Percentiles rank a stretch among this genome's conserved stretches.
Evolutionary conservation across 2,797 vertebrate species (phyloP).

Genomic region (Bradypodion ventrale): DNA sequence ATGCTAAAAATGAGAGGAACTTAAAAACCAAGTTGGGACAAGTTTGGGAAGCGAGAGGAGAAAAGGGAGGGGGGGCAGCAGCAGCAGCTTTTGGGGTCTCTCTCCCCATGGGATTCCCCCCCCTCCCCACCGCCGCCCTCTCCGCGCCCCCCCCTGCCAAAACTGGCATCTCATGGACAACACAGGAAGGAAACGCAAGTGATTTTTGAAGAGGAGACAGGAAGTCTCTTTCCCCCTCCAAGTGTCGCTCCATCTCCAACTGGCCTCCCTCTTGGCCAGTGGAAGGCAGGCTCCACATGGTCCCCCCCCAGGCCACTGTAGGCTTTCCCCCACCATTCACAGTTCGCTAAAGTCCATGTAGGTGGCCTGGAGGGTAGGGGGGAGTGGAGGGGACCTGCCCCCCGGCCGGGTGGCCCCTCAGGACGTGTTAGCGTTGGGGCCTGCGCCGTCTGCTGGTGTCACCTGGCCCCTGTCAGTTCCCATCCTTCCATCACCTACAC

Average conservation of each 20-base stretch:
- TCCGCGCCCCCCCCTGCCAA: not conserved
- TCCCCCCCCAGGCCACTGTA: constrained; percentile 11
- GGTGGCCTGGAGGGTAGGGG: constrained; percentile 46
- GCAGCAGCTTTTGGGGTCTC: not conserved
- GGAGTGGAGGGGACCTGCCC: constrained; percentile 52
- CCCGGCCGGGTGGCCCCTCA: constrained; percentile 76
- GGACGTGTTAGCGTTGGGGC: constrained; percentile 89
- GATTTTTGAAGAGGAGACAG: not conserved
- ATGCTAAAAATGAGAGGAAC: constrained; percentile 36
- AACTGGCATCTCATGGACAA: constrained; percentile 15
- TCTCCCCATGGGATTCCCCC: not conserved
- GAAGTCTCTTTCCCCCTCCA: not conserved
- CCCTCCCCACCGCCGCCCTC: not conserved
- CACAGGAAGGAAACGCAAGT: not conserved
- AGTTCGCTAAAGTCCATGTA: constrained; percentile 47
- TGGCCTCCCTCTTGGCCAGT: constrained; percentile 13
- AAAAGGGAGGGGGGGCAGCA: not conserved
- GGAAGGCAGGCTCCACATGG: constrained; percentile 8
- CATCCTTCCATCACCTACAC: constrained; percentile 82
- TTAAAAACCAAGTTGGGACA: constrained; percentile 10
- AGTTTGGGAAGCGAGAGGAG: not conserved
- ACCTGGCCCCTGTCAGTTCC: constrained; percentile 83
- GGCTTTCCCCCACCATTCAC: constrained; percentile 29
- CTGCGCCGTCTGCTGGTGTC: constrained; percentile 83
- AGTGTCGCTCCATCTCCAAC: not conserved